phyloP scores from a whole-genome alignment of 2,113 vertebrate genomes.

The Melanotaenia duboulayi region DNA sequence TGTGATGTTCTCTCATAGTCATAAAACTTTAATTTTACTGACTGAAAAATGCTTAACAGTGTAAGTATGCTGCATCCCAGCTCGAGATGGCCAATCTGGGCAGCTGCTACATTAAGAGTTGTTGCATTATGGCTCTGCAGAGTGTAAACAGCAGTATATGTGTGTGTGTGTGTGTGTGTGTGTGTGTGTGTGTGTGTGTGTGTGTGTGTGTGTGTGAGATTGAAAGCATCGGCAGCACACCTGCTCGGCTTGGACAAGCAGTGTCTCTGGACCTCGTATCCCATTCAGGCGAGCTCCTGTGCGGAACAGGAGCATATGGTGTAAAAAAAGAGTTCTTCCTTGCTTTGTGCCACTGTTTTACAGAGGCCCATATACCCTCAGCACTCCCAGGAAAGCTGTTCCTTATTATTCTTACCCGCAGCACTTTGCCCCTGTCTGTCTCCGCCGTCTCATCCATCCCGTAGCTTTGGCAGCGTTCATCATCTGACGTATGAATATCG shows the following conservation, averaged over 20 bases:
- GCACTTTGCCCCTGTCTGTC: slow-evolving; percentile 59
- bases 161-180: slow-evolving; percentile 10
- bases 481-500: slow-evolving; percentile 53
- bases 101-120: slow-evolving; percentile 62
- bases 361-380: slow-evolving; percentile 51
- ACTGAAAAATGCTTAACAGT: slow-evolving; percentile 68
- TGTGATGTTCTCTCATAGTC: slow-evolving; percentile 22
- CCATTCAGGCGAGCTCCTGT: slow-evolving; percentile 65
- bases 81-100: slow-evolving; percentile 64
- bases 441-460: slow-evolving; percentile 33
- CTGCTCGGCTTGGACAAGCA: slow-evolving; percentile 69
- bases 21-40: slow-evolving; percentile 67
- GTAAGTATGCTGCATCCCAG: slow-evolving; percentile 47
- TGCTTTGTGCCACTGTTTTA: slow-evolving; percentile 67
- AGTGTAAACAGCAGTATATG: slow-evolving; percentile 57
- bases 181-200: slow-evolving; percentile 16
- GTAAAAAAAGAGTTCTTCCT: slow-evolving; percentile 18
- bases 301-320: slow-evolving; percentile 72
- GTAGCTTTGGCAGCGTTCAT: slow-evolving; percentile 35
- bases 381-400: slow-evolving; percentile 60
- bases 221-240: slow-evolving; percentile 65
- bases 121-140: slow-evolving; percentile 60
- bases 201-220: slow-evolving; percentile 48
- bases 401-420: slow-evolving; percentile 46
- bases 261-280: slow-evolving; percentile 68